Percentiles rank a stretch among this genome's conserved stretches.
These are phyloP conservation scores for Steinernema scapterisci DNA, from an alignment of 2,888 invertebrate genomes.

Conservation along the genomic window DNA sequence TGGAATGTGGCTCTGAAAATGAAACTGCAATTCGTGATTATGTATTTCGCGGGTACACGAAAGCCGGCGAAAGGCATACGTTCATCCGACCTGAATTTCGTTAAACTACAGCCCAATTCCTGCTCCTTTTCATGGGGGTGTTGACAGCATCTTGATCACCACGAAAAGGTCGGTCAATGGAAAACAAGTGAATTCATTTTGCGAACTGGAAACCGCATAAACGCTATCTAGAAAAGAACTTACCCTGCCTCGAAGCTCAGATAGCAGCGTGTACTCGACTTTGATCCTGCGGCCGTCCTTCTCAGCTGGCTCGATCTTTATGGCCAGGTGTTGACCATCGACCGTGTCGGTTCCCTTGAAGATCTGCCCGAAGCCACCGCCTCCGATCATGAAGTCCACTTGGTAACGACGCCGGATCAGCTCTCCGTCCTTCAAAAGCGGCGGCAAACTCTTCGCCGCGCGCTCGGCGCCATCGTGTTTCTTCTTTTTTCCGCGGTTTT, in stretches of 20 bases:
- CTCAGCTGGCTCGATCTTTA: conserved; percentile 37
- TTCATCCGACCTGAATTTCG: too few species aligned
- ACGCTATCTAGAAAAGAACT: too few species aligned
- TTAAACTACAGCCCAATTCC: too few species aligned
- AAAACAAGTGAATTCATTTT: too few species aligned
- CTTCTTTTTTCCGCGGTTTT: neutral
- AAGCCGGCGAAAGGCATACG: too few species aligned
- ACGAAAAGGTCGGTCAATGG: too few species aligned
- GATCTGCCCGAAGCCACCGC: conserved; percentile 44
- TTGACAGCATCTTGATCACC: too few species aligned
- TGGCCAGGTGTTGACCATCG: conserved; percentile 35
- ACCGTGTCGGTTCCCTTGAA: conserved; percentile 30
- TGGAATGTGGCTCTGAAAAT: conserved; percentile 36
- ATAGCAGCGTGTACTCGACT: conserved; percentile 36
- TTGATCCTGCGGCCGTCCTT: conserved; percentile 35
- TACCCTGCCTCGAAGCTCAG: conserved; percentile 34
- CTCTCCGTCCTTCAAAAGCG: conserved; percentile 32
- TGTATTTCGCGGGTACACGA: too few species aligned
- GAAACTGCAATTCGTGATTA: too few species aligned
- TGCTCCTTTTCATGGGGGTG: too few species aligned
- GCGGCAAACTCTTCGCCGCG: conserved; percentile 32
- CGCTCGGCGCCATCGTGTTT: neutral
- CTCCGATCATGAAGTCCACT: conserved; percentile 38
- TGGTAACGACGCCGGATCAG: conserved; percentile 31
- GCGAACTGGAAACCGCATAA: too few species aligned